Percentiles rank a stretch among this genome's conserved stretches.
Conservation (phyloP, 2,113 vertebrate genomes). For the Hystrix cristata region DNA sequence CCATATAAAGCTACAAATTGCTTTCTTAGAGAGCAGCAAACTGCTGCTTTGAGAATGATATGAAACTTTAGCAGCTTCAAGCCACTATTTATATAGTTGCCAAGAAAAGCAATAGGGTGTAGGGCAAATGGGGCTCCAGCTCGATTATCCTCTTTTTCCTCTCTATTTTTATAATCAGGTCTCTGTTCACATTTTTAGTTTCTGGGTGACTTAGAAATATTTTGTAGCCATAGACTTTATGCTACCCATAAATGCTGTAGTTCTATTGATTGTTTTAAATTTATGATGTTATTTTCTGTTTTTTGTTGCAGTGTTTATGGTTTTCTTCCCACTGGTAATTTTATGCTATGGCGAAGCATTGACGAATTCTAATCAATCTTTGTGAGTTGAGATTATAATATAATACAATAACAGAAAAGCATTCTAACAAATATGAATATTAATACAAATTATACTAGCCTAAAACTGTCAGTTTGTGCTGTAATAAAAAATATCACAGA, state of each 20-base stretch:
- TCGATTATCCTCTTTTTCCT: background rate
- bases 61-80: background rate
- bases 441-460: background rate
- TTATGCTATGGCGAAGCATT: background rate
- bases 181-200: background rate
- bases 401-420: background rate
- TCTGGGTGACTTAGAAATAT: background rate
- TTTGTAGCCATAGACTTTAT: background rate
- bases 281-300: background rate
- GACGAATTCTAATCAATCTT: background rate
- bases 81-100: background rate
- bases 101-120: background rate
- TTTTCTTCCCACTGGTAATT: background rate
- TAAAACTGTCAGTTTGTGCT: background rate
- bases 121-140: background rate
- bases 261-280: background rate
- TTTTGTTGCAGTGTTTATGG: background rate
- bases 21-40: constrained; percentile 46
- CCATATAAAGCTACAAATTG: constrained; percentile 58
- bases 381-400: background rate
- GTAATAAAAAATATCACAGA: background rate
- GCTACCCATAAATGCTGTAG: background rate
- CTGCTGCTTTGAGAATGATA: constrained; percentile 23
- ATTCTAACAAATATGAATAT: background rate
- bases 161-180: background rate